Conservation (phyloP, 2,113 vertebrate genomes). For the Cinclus mexicanus region DNA sequence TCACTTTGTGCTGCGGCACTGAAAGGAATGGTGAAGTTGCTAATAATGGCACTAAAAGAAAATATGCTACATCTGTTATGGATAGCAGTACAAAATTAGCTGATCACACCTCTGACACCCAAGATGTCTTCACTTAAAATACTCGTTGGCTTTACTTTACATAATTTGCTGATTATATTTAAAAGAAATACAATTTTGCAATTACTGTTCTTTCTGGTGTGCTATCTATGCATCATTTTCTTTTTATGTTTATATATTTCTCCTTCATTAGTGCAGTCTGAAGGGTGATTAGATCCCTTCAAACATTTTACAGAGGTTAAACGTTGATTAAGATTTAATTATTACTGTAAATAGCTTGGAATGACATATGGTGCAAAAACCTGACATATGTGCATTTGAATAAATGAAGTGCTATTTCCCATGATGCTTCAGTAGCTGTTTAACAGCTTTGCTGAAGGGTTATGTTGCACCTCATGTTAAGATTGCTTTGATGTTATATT, state of each 20-base stretch:
- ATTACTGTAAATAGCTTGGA: conserved; percentile 94
- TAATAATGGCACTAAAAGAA: conserved; percentile 86
- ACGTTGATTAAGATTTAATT: conserved; percentile 98
- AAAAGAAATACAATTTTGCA: conserved; percentile 86
- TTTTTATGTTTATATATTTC: conserved; percentile 91
- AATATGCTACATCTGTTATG: conserved; percentile 88
- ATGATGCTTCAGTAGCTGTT: conserved; percentile 85
- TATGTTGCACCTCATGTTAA: conserved; percentile 87
- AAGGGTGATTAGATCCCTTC: conserved; percentile 90
- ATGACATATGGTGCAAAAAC: conserved; percentile 94
- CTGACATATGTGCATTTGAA: conserved; percentile 96
- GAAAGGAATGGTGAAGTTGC: conserved; percentile 78
- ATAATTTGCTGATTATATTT: conserved; percentile 86
- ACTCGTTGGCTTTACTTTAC: conserved; percentile 83
- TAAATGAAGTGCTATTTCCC: conserved; percentile 90
- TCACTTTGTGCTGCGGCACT: conserved; percentile 70
- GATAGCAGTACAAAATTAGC: conserved; percentile 88
- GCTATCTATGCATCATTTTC: conserved; percentile 84
- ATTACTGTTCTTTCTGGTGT: conserved; percentile 83
- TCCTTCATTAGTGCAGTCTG: conserved; percentile 90
- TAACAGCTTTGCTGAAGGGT: conserved; percentile 88
- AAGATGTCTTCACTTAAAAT: conserved; percentile 88
- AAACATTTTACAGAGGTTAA: conserved; percentile 92
- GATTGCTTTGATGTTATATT: conserved; percentile 87
- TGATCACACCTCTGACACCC: conserved; percentile 88